Conservation (phyloP, 2,113 vertebrate species). For the Microtus richardsoni region DNA sequence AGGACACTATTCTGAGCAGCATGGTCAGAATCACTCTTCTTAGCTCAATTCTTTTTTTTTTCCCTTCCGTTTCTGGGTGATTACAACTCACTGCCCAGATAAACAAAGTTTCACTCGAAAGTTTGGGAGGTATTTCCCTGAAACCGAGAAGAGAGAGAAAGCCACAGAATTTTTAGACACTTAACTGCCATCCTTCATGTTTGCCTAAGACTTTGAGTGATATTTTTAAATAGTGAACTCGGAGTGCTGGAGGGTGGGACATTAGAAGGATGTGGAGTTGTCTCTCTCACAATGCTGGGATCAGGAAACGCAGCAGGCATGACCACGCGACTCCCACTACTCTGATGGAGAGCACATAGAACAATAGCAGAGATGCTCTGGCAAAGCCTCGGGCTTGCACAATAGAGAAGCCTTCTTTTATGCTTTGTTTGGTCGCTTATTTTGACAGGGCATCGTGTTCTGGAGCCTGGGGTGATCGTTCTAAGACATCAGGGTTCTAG, state of each 20-base stretch:
- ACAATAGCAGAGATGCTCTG: slow-evolving; percentile 76
- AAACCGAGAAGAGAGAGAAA: slow-evolving; percentile 38
- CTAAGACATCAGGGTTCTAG: slow-evolving; percentile 48
- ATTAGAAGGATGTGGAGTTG: neutral
- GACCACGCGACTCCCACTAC: neutral
- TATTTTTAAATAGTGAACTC: neutral
- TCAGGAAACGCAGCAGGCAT: slow-evolving; percentile 63
- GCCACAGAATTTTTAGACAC: neutral
- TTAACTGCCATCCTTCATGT: neutral
- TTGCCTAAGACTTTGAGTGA: neutral
- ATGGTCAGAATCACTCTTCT: slow-evolving; percentile 9
- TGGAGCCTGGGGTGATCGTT: slow-evolving; percentile 41
- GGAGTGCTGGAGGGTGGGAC: neutral
- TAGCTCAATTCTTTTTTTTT: neutral
- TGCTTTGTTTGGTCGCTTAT: slow-evolving; percentile 64
- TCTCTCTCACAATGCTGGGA: neutral
- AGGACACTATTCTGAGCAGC: neutral
- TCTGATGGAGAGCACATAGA: neutral
- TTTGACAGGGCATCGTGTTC: slow-evolving; percentile 72
- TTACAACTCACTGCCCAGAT: neutral
- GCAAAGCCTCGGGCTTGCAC: slow-evolving; percentile 65
- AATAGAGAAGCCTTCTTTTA: slow-evolving; percentile 75
- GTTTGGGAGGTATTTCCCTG: slow-evolving; percentile 10
- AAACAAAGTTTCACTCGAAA: neutral
- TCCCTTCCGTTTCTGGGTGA: neutral